Conservation (phyloP, 2,113 vertebrate genomes). For the Cromileptes altivelis region DNA sequence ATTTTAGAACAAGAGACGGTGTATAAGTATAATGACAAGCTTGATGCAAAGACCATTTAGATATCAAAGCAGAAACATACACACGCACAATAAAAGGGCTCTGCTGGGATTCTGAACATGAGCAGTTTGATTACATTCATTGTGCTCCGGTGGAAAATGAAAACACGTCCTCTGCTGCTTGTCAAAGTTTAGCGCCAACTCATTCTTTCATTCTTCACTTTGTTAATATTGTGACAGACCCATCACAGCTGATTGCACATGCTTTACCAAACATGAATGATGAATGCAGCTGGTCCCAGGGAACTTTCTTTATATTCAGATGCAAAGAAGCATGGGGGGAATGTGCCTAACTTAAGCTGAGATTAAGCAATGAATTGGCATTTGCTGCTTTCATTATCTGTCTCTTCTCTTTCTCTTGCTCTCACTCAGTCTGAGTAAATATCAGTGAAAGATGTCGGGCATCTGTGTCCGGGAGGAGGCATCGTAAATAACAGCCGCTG, state of each 20-base stretch:
- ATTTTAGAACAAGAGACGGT: background rate
- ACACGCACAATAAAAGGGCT: background rate
- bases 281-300: background rate
- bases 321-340: background rate
- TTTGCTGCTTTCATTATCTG: slow-evolving; percentile 25
- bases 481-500: slow-evolving; percentile 58
- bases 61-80: background rate
- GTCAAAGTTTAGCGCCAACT: background rate
- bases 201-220: background rate
- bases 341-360: slow-evolving; percentile 8
- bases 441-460: slow-evolving; percentile 50
- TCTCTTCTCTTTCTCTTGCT: slow-evolving; percentile 9
- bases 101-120: background rate
- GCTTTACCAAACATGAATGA: background rate
- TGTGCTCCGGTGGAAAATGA: background rate
- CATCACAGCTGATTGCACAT: background rate
- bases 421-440: slow-evolving; percentile 50
- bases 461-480: slow-evolving; percentile 45
- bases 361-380: background rate
- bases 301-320: background rate
- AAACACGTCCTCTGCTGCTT: background rate
- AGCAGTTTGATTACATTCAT: background rate
- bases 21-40: background rate
- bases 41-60: background rate
- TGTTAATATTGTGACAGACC: background rate